Percentiles rank a stretch among this genome's conserved stretches.
Evolutionary conservation across 2,797 vertebrate genomes (phyloP).

Genomic region (Apodemus agrarius): DNA sequence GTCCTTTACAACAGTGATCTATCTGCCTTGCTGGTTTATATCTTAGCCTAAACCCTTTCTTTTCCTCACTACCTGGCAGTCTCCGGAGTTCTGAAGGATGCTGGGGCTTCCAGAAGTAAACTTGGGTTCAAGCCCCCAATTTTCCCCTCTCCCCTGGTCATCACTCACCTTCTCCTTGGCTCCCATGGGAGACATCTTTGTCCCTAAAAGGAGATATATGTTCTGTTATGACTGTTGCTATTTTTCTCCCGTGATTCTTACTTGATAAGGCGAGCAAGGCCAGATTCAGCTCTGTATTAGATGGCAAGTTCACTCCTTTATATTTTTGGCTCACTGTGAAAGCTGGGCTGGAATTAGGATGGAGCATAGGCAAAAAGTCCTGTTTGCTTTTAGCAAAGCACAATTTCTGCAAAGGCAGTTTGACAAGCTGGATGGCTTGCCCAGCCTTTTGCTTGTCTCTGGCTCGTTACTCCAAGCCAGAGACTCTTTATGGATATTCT

Average conservation of each 20-base stretch:
- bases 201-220: neutral
- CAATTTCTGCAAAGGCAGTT: neutral
- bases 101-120: neutral
- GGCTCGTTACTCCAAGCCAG: neutral
- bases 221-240: neutral
- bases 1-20: slow-evolving; percentile 40
- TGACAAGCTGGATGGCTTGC: neutral
- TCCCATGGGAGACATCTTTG: neutral
- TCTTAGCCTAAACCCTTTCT: neutral
- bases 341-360: neutral
- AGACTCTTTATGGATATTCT: neutral
- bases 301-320: neutral
- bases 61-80: slow-evolving; percentile 14
- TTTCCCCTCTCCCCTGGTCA: neutral
- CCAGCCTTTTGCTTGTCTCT: neutral
- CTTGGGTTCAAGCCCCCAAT: neutral
- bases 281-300: neutral
- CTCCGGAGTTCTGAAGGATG: neutral
- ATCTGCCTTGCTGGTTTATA: slow-evolving; percentile 65
- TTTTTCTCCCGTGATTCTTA: neutral
- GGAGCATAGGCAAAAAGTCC: neutral
- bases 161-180: neutral
- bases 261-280: neutral
- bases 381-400: neutral
- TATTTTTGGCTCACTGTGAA: slow-evolving; percentile 1